Evolutionary conservation across 2,888 invertebrate species (phyloP).

Genomic region (Belgica antarctica): DNA sequence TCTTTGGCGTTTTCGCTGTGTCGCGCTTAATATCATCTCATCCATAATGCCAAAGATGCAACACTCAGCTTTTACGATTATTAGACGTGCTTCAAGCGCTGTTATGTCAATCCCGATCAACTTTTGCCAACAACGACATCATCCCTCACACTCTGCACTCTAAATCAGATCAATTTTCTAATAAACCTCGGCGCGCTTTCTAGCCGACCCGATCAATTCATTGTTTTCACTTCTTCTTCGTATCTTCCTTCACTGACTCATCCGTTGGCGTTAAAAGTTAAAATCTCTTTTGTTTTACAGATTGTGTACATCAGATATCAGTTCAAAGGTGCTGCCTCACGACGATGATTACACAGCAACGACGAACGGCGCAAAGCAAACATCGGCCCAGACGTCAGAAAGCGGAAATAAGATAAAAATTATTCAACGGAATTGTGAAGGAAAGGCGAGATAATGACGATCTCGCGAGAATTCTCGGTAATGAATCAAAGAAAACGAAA

Average conservation of each 20-base stretch:
- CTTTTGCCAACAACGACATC: neutral
- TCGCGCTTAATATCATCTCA: conserved; percentile 35
- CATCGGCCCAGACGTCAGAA: neutral
- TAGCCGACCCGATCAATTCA: neutral
- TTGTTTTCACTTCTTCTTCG: neutral
- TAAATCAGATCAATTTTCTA: neutral
- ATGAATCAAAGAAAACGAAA: conserved; percentile 6
- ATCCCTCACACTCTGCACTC: conserved; percentile 7
- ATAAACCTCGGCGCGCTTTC: neutral
- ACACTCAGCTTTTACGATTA: neutral
- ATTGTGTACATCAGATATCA: conserved; percentile 29
- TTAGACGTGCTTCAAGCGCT: neutral
- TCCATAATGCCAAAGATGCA: conserved; percentile 5
- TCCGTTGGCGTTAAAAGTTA: neutral
- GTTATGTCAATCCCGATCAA: conserved; percentile 1
- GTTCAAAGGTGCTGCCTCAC: conserved; percentile 33
- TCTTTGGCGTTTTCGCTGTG: conserved; percentile 32
- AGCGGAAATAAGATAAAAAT: conserved; percentile 9
- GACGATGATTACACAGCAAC: neutral
- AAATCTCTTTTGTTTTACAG: conserved; percentile 29
- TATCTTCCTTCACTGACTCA: neutral
- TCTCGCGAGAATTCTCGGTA: neutral
- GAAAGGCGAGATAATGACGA: neutral
- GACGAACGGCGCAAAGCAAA: neutral
- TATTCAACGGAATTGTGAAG: neutral